These are phyloP conservation scores for Steinernema feltiae DNA, from an alignment of 1,140 invertebrate genomes.

Conservation along the genomic window DNA sequence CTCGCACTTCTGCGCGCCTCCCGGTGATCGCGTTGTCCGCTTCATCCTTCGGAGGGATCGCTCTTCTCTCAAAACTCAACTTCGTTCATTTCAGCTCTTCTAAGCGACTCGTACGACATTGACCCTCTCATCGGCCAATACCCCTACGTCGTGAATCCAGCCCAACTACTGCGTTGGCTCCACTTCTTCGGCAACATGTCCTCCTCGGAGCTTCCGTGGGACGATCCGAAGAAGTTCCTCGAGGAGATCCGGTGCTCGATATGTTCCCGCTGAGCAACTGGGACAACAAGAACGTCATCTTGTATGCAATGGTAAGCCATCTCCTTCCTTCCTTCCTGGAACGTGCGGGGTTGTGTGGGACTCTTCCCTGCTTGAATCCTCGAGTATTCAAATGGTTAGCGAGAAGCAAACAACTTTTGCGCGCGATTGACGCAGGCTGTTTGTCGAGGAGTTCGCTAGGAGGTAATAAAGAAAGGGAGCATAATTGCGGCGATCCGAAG, in stretches of 20 bases:
- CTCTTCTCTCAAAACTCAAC: not conserved
- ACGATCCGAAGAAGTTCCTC: constrained; percentile 6
- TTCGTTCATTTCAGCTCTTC: not conserved
- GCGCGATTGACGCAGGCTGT: not conserved
- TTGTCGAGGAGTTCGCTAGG: not conserved
- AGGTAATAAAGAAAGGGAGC: not conserved
- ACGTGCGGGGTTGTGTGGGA: too few species aligned
- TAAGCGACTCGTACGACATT: not conserved
- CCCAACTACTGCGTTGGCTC: not conserved
- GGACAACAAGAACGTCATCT: constrained; percentile 8
- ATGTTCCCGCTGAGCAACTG: constrained; percentile 1
- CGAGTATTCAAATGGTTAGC: not conserved
- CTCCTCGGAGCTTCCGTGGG: not conserved
- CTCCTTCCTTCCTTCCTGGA: too few species aligned
- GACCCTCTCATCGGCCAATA: not conserved
- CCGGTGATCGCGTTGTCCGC: too few species aligned
- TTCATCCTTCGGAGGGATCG: too few species aligned
- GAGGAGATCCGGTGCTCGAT: constrained; percentile 3
- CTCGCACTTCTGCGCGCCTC: too few species aligned
- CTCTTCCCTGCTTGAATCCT: not conserved
- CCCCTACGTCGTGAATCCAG: not conserved
- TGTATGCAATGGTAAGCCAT: not conserved
- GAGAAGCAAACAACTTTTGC: not conserved
- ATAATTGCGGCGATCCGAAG: too few species aligned
- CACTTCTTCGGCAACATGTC: not conserved